Evolutionary conservation across 2,797 vertebrate genomes (phyloP).

Genomic region (Microchirus variegatus): DNA sequence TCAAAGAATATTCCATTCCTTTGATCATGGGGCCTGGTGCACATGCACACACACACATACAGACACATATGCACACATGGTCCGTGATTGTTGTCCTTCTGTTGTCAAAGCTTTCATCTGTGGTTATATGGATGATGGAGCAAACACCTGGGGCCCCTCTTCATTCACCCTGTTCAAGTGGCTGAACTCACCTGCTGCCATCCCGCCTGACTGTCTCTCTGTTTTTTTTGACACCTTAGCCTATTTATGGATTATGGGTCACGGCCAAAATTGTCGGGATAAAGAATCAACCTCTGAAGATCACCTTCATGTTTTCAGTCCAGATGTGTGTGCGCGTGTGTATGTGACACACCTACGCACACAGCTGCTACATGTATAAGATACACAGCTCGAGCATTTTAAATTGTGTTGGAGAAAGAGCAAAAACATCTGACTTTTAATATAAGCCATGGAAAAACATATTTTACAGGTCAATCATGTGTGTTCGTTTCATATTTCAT

Average conservation of each 20-base stretch:
- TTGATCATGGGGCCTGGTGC: conserved; percentile 56
- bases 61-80: conserved; percentile 12
- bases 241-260: conserved; percentile 16
- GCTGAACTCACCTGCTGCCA: conserved; percentile 67
- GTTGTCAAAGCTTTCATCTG: conserved; percentile 71
- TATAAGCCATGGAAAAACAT: too few species aligned
- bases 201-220: conserved; percentile 26
- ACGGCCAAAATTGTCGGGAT: too few species aligned
- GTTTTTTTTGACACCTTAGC: background rate
- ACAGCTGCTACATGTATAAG: background rate
- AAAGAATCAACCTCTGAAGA: conserved; percentile 13
- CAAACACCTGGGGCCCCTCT: conserved; percentile 76
- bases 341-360: background rate
- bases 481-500: too few species aligned
- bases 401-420: too few species aligned
- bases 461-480: too few species aligned
- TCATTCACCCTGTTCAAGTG: conserved; percentile 64
- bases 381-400: too few species aligned
- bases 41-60: conserved; percentile 1
- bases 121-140: conserved; percentile 72
- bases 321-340: conserved; percentile 5
- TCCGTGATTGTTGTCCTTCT: conserved; percentile 55
- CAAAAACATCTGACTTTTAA: too few species aligned
- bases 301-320: conserved; percentile 24
- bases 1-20: conserved; percentile 69